These are phyloP conservation scores for Gadus macrocephalus DNA, from an alignment of 2,113 vertebrate species.

Conservation along the genomic window DNA sequence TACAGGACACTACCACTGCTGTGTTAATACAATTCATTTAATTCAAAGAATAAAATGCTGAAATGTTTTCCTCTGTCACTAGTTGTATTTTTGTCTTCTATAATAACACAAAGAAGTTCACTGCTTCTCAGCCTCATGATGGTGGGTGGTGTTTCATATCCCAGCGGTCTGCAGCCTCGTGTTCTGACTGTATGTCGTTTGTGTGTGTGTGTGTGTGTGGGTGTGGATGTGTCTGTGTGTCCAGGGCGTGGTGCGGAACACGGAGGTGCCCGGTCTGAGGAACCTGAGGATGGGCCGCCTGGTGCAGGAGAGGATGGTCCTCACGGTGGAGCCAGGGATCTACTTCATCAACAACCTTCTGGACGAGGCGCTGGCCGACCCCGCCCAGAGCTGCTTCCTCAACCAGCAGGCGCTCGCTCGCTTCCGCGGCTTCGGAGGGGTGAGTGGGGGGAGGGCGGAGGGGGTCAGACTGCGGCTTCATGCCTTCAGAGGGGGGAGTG, in stretches of 20 bases:
- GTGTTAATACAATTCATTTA: too few species aligned
- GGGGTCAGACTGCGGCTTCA: too few species aligned
- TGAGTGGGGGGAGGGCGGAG: conserved; percentile 58
- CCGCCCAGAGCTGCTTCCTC: conserved; percentile 81
- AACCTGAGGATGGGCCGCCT: conserved; percentile 83
- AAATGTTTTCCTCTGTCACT: too few species aligned
- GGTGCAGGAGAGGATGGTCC: conserved; percentile 88
- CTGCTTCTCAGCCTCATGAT: too few species aligned
- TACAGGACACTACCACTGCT: too few species aligned
- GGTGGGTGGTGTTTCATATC: too few species aligned
- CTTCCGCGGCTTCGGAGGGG: conserved; percentile 87
- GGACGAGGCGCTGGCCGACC: conserved; percentile 80
- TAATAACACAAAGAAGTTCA: too few species aligned
- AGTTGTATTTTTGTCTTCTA: too few species aligned
- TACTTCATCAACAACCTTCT: conserved; percentile 93
- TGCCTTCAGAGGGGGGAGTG: too few species aligned
- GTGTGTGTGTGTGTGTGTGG: background rate
- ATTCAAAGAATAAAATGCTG: too few species aligned
- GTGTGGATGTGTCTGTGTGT: too few species aligned
- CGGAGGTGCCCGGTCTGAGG: conserved; percentile 78
- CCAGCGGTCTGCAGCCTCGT: too few species aligned
- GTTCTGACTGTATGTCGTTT: background rate
- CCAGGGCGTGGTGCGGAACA: conserved; percentile 80
- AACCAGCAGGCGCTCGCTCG: conserved; percentile 76
- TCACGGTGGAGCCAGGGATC: conserved; percentile 92